Evolutionary conservation across 2,888 invertebrate genomes (phyloP), one percentile per base, ranked within the genome.

Genomic region (Sipunculus nudus): DNA sequence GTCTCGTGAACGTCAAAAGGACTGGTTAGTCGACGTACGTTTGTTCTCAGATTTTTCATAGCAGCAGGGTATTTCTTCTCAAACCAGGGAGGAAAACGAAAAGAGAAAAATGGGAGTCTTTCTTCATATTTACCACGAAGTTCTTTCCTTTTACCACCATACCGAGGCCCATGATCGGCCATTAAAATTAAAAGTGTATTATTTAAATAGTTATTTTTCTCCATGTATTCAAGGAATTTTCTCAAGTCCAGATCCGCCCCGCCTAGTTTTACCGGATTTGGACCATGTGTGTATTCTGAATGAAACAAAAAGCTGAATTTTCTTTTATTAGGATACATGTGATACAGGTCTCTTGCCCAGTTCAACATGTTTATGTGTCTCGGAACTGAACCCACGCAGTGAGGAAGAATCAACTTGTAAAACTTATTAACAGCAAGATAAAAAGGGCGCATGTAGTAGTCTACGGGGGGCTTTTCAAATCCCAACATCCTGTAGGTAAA

Each of bases 91-190:
- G 96, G 95, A 73, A 95, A 88, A 0, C 88, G 85, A 53, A 95
- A 88, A 0, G 90, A 89, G 81, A 96, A 92, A 73, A 94, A 91
- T 0, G 96, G 96, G 59, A 96, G 80, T 1, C 96, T 87, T 79
- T 96, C 96, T 76, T 96, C 96, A 59, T 92, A 88, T 81, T 94
- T 94, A 0, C 96, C 96, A 81, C 96, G 95, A 5, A 93, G 86
- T 0, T 94, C 95, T 73, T 91, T 89, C 0, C 96, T 88, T 6
- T 94, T 88, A 53, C 89, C 87, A 0, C 92, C 89, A 83, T 92
- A 95, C 78, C 95, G 73, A 3, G 76, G 72, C 0, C 96, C 96
- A 81, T 97, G 96, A 84, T 97, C 96, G 3, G 94, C 91, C 93
- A 96, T 94, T 2, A 96, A 78, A 55, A 96, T 89, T 0, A 97